Base-by-base conservation (phyloP, 2,888 invertebrate genomes). In the Amphipyra tragopoginis region DNA sequence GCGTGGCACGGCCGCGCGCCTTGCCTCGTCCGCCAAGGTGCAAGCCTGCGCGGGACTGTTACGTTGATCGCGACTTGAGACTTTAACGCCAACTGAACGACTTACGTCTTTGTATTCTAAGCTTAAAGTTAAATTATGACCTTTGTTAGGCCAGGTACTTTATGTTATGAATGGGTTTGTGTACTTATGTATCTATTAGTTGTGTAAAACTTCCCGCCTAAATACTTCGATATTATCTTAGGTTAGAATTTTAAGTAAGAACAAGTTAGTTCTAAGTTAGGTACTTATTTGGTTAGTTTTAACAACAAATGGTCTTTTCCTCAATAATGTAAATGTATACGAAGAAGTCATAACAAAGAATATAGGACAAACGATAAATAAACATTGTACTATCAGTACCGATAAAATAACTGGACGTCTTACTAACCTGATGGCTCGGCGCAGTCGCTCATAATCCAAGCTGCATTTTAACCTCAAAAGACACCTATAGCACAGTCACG, bases 401-500 rank as follows among this genome's bases (percentile, higher is more conserved):
- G 90, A 92, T 93, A 91, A 90, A 88, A 81, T 88, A 86, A 85
- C 85, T 88, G 84, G 82, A 85, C 73, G 88, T 85, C 85, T 88
- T 81, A 93, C 93, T 89, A 90, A 94, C 94, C 94, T 93, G 93
- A 90, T 91, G 90, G 89, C 89, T 92, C 92, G 92, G 92, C 92
- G 93, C 94, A 89, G 90, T 91, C 90, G 85, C 86, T 93, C 87
- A 94, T 90, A 91, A 93, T 93, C 93, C 92, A 91, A 93, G 91
- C 86, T 93, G 93, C 94, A 94, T 94, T 90, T 91, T 94, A 93
- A 94, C 94, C 94, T 93, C 93, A 93, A 93, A 93, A 90, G 88
- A 88, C 93, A 94, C 90, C 87, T 86, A 82, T 85, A 88, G 87
- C 91, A 93, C 93, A 88, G 88, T 90, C 90, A 93, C 90, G 86